Conservation (phyloP, 1,140 invertebrate genomes). For the Atta cephalotes region DNA sequence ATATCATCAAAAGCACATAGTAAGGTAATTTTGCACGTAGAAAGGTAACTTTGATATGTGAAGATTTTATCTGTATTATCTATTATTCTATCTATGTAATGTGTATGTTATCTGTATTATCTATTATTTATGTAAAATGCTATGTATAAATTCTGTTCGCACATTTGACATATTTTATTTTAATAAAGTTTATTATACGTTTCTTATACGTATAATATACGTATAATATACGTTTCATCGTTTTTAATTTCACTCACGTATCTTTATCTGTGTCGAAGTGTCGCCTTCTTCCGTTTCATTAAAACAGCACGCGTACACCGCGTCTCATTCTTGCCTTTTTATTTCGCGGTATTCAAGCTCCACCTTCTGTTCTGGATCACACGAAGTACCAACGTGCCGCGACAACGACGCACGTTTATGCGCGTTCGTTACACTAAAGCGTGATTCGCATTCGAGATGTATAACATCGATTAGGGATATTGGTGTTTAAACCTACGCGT, state of each 20-base stretch:
- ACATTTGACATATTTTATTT: constrained; percentile 10
- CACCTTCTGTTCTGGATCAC: constrained; percentile 11
- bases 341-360: constrained; percentile 18
- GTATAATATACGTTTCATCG: neutral
- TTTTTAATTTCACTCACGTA: neutral
- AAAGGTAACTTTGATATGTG: neutral
- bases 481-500: constrained; percentile 19
- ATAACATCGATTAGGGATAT: constrained; percentile 47
- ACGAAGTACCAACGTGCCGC: constrained; percentile 21
- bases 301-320: neutral
- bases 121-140: neutral
- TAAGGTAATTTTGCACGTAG: neutral
- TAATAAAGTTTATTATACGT: constrained; percentile 1
- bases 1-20: neutral
- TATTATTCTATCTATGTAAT: neutral
- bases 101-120: neutral
- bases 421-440: constrained; percentile 26
- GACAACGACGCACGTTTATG: neutral
- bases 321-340: neutral
- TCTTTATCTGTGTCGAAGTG: neutral
- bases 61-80: neutral
- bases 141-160: neutral
- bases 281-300: constrained; percentile 3
- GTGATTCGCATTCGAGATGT: constrained; percentile 46
- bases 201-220: too few species aligned